These are phyloP conservation scores for Murina feae DNA, from an alignment of 2,113 vertebrate species.

Conservation along the genomic window DNA sequence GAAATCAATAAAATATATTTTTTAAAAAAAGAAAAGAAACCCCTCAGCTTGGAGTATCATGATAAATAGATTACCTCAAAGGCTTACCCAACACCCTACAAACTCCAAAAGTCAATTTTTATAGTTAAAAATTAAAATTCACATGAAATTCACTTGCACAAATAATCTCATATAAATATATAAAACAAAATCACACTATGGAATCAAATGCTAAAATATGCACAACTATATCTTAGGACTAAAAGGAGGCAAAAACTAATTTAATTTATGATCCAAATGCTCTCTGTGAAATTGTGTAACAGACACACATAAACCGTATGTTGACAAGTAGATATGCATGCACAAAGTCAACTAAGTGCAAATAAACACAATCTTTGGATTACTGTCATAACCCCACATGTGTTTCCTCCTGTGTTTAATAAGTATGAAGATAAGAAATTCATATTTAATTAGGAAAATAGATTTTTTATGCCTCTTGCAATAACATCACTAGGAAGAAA, in stretches of 20 bases:
- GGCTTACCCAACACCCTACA: not conserved
- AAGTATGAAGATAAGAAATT: conserved; percentile 21
- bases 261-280: not conserved
- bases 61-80: not conserved
- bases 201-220: not conserved
- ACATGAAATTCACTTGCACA: not conserved
- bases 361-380: not conserved
- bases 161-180: not conserved
- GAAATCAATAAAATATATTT: too few species aligned
- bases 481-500: not conserved
- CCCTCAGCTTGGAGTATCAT: not conserved
- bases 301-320: not conserved
- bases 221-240: not conserved
- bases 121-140: not conserved
- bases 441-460: not conserved
- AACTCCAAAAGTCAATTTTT: not conserved
- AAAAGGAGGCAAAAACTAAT: not conserved
- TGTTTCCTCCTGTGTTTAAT: not conserved
- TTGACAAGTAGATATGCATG: not conserved
- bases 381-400: not conserved
- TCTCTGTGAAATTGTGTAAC: not conserved
- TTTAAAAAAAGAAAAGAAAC: too few species aligned
- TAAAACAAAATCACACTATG: not conserved
- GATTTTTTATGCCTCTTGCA: not conserved
- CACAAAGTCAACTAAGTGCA: not conserved